Evolutionary conservation across 1,140 invertebrate species (phyloP), one percentile per base, ranked within the genome.

Genomic region (Conus ventricosus): DNA sequence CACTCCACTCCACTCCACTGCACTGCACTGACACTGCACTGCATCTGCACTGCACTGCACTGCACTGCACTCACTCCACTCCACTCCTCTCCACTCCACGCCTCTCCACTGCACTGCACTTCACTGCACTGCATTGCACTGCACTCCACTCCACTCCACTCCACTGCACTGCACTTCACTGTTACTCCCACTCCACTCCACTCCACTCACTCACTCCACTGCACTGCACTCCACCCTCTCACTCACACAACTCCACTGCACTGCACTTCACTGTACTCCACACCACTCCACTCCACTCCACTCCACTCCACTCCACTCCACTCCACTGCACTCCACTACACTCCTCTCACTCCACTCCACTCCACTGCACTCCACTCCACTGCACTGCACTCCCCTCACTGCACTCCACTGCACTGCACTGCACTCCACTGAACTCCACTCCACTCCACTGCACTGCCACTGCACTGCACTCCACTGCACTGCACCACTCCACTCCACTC

Each of bases 1-100:
- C n/a, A n/a, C n/a, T 87, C 84, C 81, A 39, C 76, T 51, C 55
- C 39, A 87, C 67, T 89, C n/a, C 57, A 89, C 63, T 89, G 88
- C 63, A 89, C 78, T 89, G 88, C 27, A 81, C 54, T 89, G 85
- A 76, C 63, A 90, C 76, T 90, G 81, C n/a, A 76, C 84, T 90
- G 83, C 83, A 89, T n/a, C 88, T 90, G 84, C 25, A 89, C 81
- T 87, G 71, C 80, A 85, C 71, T 81, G 88, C 54, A 89, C 78
- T 90, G 89, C 15, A 85, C 53, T 86, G 83, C 17, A 87, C 53
- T 89, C 76, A 57, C n/a, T n/a, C n/a, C n/a, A n/a, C n/a, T n/a
- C n/a, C n/a, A n/a, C n/a, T n/a, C n/a, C n/a, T n/a, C n/a, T n/a
- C n/a, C n/a, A n/a, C n/a, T n/a, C n/a, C n/a, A n/a, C n/a, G n/a